Conservation (phyloP, 1,140 invertebrate species). For the Diabrotica virgifera region DNA sequence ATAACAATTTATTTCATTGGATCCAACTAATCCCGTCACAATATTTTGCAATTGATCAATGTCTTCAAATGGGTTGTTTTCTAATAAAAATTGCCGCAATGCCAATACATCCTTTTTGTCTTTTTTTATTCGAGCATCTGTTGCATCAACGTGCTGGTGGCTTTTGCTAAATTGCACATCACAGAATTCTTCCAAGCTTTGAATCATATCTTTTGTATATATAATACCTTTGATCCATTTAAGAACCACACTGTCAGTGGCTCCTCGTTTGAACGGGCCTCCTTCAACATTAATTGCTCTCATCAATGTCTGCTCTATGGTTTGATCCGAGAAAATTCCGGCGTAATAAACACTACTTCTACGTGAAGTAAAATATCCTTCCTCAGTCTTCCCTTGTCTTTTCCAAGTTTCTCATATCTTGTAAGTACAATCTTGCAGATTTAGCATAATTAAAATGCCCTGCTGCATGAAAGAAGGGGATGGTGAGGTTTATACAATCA, state of each 20-base stretch:
- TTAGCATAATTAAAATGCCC: slow-evolving; percentile 1
- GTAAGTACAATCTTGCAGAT: slow-evolving; percentile 44
- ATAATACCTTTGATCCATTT: slow-evolving; percentile 26
- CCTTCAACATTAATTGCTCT: slow-evolving; percentile 41
- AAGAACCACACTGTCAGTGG: slow-evolving; percentile 24
- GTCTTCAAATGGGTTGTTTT: neutral
- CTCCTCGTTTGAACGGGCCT: slow-evolving; percentile 31
- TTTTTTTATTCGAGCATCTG: neutral
- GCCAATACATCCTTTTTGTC: neutral
- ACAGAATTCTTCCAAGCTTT: slow-evolving; percentile 6
- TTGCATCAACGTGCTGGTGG: neutral
- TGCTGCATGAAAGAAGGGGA: too few relatives aligned
- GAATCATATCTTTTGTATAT: slow-evolving; percentile 19
- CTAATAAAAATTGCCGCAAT: neutral
- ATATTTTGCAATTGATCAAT: neutral
- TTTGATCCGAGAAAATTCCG: slow-evolving; percentile 48
- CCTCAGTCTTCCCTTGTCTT: too few relatives aligned
- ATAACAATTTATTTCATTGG: too few relatives aligned
- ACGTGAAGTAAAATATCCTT: slow-evolving; percentile 42
- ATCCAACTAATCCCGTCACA: neutral
- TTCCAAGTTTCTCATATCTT: slow-evolving; percentile 45
- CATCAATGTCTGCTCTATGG: slow-evolving; percentile 47
- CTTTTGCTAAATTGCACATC: slow-evolving; percentile 4
- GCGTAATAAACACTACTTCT: slow-evolving; percentile 45
- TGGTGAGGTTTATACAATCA: too few relatives aligned